phyloP scores from a whole-genome alignment of 2,113 vertebrate genomes.

The Parotia lawesii region DNA sequence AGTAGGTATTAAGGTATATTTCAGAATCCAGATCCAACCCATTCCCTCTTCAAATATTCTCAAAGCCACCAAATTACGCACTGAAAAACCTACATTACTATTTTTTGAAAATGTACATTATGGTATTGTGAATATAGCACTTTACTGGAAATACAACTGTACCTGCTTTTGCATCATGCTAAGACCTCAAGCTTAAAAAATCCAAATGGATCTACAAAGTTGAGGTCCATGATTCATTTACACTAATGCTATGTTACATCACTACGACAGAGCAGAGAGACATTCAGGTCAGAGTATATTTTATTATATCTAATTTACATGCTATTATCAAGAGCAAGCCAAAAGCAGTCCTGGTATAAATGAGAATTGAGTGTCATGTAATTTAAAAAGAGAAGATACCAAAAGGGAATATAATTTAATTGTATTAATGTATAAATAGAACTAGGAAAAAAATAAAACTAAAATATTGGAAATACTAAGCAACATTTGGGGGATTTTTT shows the following conservation, averaged over 20 bases:
- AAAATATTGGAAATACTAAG: background rate
- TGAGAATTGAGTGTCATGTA: background rate
- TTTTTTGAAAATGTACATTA: background rate
- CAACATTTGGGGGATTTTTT: background rate
- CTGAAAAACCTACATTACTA: background rate
- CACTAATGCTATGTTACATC: background rate
- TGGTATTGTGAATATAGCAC: background rate
- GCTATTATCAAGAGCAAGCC: background rate
- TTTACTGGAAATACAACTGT: background rate
- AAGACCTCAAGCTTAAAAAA: background rate
- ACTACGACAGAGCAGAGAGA: background rate
- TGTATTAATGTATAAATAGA: background rate
- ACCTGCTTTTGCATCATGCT: background rate
- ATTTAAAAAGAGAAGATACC: background rate
- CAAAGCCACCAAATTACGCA: background rate
- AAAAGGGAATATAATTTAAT: background rate
- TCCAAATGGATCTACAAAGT: background rate
- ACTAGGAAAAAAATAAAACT: background rate
- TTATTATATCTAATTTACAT: background rate
- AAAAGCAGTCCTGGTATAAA: background rate
- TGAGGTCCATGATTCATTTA: background rate
- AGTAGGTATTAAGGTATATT: background rate
- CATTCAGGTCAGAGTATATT: background rate
- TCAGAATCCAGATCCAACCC: background rate
- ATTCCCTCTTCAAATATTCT: background rate